Conservation (phyloP, 2,797 vertebrate species). For the Coluber constrictor region DNA sequence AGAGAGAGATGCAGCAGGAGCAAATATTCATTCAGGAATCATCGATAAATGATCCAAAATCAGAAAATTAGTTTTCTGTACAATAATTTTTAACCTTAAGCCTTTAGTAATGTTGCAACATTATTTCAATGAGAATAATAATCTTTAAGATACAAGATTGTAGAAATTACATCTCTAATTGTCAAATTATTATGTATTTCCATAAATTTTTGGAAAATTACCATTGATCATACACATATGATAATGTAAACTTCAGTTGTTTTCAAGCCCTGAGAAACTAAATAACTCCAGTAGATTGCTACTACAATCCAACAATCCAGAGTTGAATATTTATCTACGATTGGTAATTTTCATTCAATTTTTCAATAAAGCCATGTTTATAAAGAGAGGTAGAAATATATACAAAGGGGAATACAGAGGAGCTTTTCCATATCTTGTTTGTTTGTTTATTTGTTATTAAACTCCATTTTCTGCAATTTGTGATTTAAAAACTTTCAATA, state of each 20-base stretch:
- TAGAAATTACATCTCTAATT: background rate
- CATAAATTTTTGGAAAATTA: background rate
- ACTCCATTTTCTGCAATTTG: background rate
- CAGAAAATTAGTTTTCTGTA: background rate
- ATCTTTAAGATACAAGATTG: background rate
- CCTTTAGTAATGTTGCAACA: background rate
- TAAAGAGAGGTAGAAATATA: background rate
- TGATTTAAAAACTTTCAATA: background rate
- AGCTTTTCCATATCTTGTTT: background rate
- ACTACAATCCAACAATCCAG: background rate
- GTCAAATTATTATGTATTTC: background rate
- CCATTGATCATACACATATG: background rate
- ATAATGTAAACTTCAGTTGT: background rate
- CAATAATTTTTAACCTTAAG: background rate
- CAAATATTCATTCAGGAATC: background rate
- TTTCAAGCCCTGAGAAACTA: background rate
- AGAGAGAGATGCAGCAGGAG: slow-evolving; percentile 10
- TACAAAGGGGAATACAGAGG: background rate
- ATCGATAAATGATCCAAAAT: slow-evolving; percentile 3
- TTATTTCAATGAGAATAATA: background rate
- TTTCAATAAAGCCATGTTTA: background rate
- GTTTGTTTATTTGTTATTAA: background rate
- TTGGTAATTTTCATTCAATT: background rate
- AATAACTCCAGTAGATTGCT: background rate
- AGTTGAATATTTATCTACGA: background rate